Conservation (phyloP, 2,113 vertebrate species). For the Scomber colias region DNA sequence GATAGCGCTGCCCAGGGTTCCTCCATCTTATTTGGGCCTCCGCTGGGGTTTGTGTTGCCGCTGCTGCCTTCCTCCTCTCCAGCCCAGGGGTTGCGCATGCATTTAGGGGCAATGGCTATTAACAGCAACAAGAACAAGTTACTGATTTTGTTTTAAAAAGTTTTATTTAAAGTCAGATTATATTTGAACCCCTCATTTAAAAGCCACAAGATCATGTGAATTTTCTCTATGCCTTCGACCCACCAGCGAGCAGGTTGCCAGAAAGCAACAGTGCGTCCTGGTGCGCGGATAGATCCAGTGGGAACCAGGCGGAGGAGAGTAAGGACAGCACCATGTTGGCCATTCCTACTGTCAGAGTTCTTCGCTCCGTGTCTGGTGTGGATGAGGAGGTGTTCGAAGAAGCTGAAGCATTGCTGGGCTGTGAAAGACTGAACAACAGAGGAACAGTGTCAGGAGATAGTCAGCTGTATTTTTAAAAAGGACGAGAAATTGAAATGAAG, state of each 20-base stretch:
- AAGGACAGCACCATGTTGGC: slow-evolving; percentile 92
- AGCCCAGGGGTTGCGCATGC: slow-evolving; percentile 92
- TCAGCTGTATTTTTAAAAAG: background rate
- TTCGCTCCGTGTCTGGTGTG: slow-evolving; percentile 83
- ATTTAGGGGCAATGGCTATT: slow-evolving; percentile 93
- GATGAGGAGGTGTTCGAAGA: slow-evolving; percentile 54
- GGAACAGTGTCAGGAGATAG: background rate
- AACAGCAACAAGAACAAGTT: background rate
- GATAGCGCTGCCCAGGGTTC: slow-evolving; percentile 93
- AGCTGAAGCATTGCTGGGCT: slow-evolving; percentile 74
- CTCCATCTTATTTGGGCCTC: slow-evolving; percentile 86
- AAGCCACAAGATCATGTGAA: background rate
- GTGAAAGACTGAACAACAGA: slow-evolving; percentile 84
- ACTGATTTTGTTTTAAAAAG: background rate
- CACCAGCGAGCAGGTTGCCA: slow-evolving; percentile 95
- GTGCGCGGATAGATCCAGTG: slow-evolving; percentile 95
- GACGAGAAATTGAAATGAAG: background rate
- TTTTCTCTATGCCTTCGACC: background rate
- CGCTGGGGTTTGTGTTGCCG: slow-evolving; percentile 69
- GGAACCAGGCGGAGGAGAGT: slow-evolving; percentile 96
- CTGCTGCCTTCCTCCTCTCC: slow-evolving; percentile 89
- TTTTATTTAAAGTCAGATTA: too few species aligned
- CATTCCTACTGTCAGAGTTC: slow-evolving; percentile 91
- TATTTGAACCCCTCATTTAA: background rate
- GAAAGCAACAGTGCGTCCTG: slow-evolving; percentile 94